These are phyloP conservation scores for Scartelaos histophorus DNA, from an alignment of 2,113 vertebrate genomes.

Conservation along the genomic window DNA sequence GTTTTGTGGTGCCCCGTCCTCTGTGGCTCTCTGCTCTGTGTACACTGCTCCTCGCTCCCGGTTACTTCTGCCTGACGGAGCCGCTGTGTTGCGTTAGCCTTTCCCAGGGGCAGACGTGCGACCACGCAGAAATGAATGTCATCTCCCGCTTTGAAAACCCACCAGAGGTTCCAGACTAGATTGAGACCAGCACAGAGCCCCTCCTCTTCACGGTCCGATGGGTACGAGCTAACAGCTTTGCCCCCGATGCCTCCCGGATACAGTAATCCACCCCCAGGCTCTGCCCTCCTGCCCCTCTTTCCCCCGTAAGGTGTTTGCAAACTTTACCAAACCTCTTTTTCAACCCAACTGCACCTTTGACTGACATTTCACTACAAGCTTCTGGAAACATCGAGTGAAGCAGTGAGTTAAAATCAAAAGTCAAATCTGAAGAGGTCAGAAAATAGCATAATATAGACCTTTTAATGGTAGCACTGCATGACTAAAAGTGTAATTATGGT, in stretches of 20 bases:
- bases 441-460: too few species aligned
- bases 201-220: constrained; percentile 60
- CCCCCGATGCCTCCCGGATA: constrained; percentile 62
- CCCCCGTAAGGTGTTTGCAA: constrained; percentile 60
- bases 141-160: constrained; percentile 69
- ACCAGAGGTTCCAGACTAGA: constrained; percentile 51
- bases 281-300: constrained; percentile 33
- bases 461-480: too few species aligned
- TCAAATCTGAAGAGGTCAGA: background rate
- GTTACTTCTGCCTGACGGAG: constrained; percentile 69
- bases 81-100: constrained; percentile 67
- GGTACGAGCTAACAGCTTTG: constrained; percentile 71
- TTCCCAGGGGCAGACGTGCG: constrained; percentile 72
- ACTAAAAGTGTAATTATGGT: too few species aligned
- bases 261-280: constrained; percentile 62
- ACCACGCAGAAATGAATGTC: constrained; percentile 77
- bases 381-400: too few species aligned
- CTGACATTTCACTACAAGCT: too few species aligned
- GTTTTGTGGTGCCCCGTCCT: constrained; percentile 16
- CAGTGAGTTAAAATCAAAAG: background rate
- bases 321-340: constrained; percentile 52
- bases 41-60: constrained; percentile 37
- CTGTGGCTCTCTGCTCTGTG: constrained; percentile 17
- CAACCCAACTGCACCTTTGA: constrained; percentile 30
- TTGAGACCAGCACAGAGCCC: constrained; percentile 69